Evolutionary conservation across 2,888 invertebrate species (phyloP).

Genomic region (Diarsia dahlii): DNA sequence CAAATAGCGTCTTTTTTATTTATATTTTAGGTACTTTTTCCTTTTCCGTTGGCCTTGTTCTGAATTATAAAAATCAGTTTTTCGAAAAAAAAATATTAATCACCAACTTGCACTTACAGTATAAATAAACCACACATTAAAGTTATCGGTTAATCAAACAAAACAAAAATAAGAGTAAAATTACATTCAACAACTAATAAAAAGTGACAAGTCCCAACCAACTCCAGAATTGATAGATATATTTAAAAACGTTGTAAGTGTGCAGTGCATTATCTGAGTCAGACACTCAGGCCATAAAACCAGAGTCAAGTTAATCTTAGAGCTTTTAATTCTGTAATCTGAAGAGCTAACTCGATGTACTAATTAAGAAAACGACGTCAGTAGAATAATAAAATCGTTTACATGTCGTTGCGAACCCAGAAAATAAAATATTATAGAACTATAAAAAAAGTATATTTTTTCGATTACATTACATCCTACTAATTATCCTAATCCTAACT

Average conservation of each 20-base stretch:
- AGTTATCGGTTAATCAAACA: not conserved
- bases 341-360: not conserved
- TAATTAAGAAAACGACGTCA: slow-evolving; percentile 8
- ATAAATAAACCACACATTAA: not conserved
- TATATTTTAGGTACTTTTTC: too few relatives aligned
- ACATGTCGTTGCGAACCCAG: not conserved
- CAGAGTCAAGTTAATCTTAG: slow-evolving; percentile 1
- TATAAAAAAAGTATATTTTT: too few relatives aligned
- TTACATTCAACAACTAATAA: not conserved
- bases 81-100: not conserved
- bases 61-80: too few relatives aligned
- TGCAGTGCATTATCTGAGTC: slow-evolving; percentile 4
- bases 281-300: not conserved
- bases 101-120: not conserved
- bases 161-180: not conserved
- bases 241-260: not conserved
- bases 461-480: too few relatives aligned
- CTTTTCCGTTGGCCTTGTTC: too few relatives aligned
- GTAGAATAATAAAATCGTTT: not conserved
- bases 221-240: not conserved
- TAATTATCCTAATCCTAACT: too few relatives aligned
- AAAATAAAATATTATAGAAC: not conserved
- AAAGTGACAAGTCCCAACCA: not conserved
- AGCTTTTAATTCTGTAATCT: slow-evolving; percentile 8
- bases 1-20: too few relatives aligned